Base-by-base conservation (phyloP, 2,113 vertebrate genomes). In the Gnathochromis pfefferi region DNA sequence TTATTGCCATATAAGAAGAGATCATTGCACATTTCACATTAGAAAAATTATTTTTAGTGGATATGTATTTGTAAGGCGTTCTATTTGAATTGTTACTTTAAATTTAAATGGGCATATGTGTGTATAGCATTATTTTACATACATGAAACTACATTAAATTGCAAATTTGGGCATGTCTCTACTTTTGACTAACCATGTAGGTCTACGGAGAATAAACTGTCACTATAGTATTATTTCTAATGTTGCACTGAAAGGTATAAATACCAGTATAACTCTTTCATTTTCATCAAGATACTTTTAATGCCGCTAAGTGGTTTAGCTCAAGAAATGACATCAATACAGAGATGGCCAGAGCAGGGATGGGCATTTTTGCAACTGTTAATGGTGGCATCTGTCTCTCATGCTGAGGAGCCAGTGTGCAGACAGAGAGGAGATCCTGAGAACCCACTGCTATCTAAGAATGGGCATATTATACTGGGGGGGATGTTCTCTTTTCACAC, bases 321-420 rank as follows among this genome's bases (percentile, higher is more conserved):
- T 53, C 5, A 68, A 35, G 73, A 13, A 11, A 94, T 94, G 91
- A 63, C 81, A 6, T 17, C 31, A 26, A 85, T 88, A 82, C 85
- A 87, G 28, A 90, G 13, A 16, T 93, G 91, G 92, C 60, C 88
- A 45, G 2, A 54, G 51, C 51, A 54, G n/a, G 51, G 51, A 54
- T 54, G 51, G 53, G 53, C 51, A 11, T 21, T 54, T 54, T 0
- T 54, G 1, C 51, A 54, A 21, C n/a, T 54, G 51, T 7, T 54
- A 0, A 0, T 54, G 51, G 51, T 54, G 51, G 51, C 51, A 11
- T 21, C 6, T 21, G n/a, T 54, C 2, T 54, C 51, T 54, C n/a
- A 54, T 54, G n/a, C 73, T 63, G 38, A 85, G 9, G 73, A 85
- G 4, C 5, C 9, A 19, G n/a, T 28, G 7, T 85, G 83, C 16